Evolutionary conservation across 2,888 invertebrate genomes (phyloP).

Genomic region (Tetheella fluctuosa): DNA sequence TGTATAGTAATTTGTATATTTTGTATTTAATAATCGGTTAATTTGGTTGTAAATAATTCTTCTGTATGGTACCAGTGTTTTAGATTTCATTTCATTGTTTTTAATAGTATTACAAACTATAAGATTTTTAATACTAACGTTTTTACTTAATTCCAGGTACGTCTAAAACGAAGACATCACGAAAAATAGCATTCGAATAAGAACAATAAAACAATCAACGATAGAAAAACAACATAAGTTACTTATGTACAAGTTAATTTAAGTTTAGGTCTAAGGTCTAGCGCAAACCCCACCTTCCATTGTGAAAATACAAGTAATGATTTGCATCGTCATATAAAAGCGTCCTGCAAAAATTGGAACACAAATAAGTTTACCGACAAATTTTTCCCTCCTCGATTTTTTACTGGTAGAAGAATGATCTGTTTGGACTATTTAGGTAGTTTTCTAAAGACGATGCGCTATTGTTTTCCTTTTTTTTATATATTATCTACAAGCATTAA

Average conservation of each 20-base stretch:
- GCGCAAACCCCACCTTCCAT: conserved; percentile 62
- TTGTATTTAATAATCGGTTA: conserved; percentile 32
- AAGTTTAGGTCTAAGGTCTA: conserved; percentile 53
- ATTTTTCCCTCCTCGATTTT: background rate
- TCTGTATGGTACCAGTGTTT: conserved; percentile 66
- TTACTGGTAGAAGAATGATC: background rate
- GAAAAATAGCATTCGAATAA: conserved; percentile 46
- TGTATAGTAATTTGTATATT: conserved; percentile 26
- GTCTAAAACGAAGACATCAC: conserved; percentile 68
- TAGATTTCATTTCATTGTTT: conserved; percentile 16
- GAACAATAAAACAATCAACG: conserved; percentile 58
- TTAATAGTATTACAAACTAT: background rate
- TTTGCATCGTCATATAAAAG: background rate
- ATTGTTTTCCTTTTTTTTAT: conserved; percentile 28
- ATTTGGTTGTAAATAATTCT: conserved; percentile 32
- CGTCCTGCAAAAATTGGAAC: background rate
- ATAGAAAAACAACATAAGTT: conserved; percentile 58
- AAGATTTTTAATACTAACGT: conserved; percentile 22
- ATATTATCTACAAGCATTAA: conserved; percentile 44
- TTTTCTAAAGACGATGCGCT: background rate
- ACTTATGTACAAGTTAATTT: conserved; percentile 67
- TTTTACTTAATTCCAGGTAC: conserved; percentile 63
- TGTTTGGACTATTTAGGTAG: background rate
- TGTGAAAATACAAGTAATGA: conserved; percentile 6
- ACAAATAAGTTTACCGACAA: too few relatives aligned